Percentiles rank a stretch among this genome's conserved stretches.
Evolutionary conservation across 2,113 vertebrate species (phyloP).

Genomic region (Hiodon alosoides): DNA sequence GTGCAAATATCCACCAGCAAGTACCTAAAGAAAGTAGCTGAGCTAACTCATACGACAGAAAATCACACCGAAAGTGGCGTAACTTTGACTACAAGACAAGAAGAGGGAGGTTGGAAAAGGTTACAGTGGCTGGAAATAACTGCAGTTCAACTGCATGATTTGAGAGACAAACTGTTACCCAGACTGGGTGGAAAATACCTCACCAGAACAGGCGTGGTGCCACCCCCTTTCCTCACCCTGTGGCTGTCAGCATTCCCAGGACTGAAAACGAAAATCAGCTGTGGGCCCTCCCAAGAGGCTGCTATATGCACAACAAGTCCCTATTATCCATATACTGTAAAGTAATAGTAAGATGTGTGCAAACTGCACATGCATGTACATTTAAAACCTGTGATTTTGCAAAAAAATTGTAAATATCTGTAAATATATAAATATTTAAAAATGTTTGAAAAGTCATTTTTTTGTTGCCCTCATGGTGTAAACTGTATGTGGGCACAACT

Average conservation of each 20-base stretch:
- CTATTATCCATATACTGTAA: conserved; percentile 28
- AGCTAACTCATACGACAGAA: background rate
- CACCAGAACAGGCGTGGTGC: background rate
- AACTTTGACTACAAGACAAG: background rate
- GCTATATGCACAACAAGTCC: conserved; percentile 22
- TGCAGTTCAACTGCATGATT: background rate
- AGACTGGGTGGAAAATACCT: background rate
- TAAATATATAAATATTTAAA: conserved; percentile 32
- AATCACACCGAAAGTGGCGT: too few relatives aligned
- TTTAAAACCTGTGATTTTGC: conserved; percentile 27
- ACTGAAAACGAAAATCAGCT: background rate
- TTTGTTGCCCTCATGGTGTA: conserved; percentile 42
- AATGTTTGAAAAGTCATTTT: conserved; percentile 41
- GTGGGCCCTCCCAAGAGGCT: conserved; percentile 20
- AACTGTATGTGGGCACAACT: conserved; percentile 21
- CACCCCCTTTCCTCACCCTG: background rate
- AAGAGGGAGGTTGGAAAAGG: background rate
- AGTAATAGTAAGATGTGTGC: conserved; percentile 9
- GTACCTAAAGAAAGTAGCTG: background rate
- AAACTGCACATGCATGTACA: conserved; percentile 20
- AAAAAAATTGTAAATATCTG: conserved; percentile 27
- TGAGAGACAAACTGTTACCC: background rate
- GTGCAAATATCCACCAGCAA: background rate
- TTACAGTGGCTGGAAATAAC: background rate
- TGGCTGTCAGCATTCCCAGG: conserved; percentile 21